These are phyloP conservation scores for Dinocampus coccinellae DNA, from an alignment of 2,888 invertebrate genomes.

Conservation along the genomic window DNA sequence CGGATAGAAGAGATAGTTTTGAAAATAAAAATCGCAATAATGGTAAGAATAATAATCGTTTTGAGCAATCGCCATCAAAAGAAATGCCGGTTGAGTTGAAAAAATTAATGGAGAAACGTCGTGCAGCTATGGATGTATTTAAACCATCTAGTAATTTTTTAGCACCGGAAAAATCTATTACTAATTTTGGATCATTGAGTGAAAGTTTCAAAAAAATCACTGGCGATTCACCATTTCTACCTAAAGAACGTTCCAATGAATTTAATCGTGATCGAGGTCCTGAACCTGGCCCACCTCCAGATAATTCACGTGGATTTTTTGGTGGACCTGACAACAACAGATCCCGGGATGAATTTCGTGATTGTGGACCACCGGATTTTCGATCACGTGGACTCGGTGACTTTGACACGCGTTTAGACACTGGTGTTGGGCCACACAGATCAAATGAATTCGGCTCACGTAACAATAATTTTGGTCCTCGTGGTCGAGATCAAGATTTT, in stretches of 20 bases:
- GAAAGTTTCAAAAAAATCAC: constrained; percentile 64
- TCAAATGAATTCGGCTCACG: constrained; percentile 46
- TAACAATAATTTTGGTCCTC: constrained; percentile 45
- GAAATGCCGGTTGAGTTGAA: constrained; percentile 62
- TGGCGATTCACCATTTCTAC: constrained; percentile 56
- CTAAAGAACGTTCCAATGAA: constrained; percentile 38
- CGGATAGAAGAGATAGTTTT: constrained; percentile 49
- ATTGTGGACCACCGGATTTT: constrained; percentile 38
- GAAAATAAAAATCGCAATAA: constrained; percentile 45
- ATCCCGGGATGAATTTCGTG: constrained; percentile 36
- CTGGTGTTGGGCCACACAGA: constrained; percentile 37
- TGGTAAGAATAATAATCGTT: constrained; percentile 50
- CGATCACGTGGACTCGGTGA: constrained; percentile 37
- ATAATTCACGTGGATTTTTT: constrained; percentile 26
- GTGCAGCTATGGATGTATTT: constrained; percentile 60
- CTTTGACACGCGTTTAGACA: constrained; percentile 29
- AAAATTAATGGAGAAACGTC: constrained; percentile 65
- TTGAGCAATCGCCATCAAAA: constrained; percentile 43
- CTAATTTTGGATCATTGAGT: constrained; percentile 57
- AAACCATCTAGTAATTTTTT: constrained; percentile 60
- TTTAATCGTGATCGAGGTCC: constrained; percentile 24
- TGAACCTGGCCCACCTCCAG: constrained; percentile 10
- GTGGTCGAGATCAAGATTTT: constrained; percentile 32
- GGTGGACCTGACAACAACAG: constrained; percentile 28
- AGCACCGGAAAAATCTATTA: constrained; percentile 51